Evolutionary conservation across 1,140 invertebrate species (phyloP).

Genomic region (Penaeus vannamei): DNA sequence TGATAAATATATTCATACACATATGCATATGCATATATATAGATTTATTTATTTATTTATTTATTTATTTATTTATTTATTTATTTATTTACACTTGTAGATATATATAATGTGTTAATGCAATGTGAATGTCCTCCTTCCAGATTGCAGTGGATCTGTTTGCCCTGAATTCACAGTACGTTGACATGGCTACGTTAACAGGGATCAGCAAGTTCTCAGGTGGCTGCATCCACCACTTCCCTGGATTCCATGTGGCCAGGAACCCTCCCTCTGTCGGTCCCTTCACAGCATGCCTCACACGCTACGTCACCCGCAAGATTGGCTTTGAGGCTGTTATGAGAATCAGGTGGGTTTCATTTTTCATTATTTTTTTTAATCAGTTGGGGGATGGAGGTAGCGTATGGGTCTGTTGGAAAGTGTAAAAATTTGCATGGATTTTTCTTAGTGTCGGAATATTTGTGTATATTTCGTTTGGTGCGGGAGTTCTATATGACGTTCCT

Average conservation of each 20-base stretch:
- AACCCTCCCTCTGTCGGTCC: conserved; percentile 81
- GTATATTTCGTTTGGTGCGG: too few species aligned
- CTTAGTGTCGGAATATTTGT: too few species aligned
- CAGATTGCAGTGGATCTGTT: conserved; percentile 90
- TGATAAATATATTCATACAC: too few species aligned
- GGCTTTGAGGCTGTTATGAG: conserved; percentile 99
- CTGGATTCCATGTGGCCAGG: conserved; percentile 83
- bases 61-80: neutral
- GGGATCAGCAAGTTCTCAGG: conserved; percentile 94
- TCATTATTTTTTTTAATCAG: neutral
- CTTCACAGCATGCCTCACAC: conserved; percentile 84
- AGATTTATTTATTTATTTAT: too few species aligned
- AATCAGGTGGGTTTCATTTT: conserved; percentile 79
- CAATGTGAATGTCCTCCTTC: neutral
- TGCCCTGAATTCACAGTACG: conserved; percentile 92
- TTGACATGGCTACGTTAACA: conserved; percentile 94
- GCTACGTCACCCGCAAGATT: conserved; percentile 97
- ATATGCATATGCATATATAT: too few species aligned
- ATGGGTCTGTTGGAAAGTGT: too few species aligned
- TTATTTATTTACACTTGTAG: neutral
- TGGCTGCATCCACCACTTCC: conserved; percentile 94
- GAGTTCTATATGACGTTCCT: too few species aligned
- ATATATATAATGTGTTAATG: too few species aligned
- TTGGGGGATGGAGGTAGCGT: too few species aligned
- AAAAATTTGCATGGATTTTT: too few species aligned